phyloP scores from a whole-genome alignment of 2,113 vertebrate genomes.

The Tor tambroides region DNA sequence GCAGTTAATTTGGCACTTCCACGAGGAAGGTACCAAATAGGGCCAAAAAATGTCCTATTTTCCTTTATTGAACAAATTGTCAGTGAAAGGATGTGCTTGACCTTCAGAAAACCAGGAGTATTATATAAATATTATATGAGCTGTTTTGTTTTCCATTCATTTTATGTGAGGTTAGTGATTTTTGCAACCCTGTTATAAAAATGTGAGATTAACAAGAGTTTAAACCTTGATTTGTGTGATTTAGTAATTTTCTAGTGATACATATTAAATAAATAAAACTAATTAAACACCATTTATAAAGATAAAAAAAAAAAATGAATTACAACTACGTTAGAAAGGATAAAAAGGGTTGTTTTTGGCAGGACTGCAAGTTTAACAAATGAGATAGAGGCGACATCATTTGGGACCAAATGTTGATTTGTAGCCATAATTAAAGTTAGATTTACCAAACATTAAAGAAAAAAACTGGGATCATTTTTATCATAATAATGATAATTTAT shows the following conservation, averaged over 20 bases:
- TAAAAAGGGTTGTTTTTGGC: background rate
- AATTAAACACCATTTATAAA: background rate
- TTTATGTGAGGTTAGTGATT: background rate
- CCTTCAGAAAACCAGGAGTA: background rate
- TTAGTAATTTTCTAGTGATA: background rate
- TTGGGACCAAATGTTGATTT: too few relatives aligned
- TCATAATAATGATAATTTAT: too few relatives aligned
- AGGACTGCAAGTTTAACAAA: background rate
- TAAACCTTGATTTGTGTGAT: background rate
- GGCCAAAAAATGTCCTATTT: background rate
- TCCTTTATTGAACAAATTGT: slow-evolving; percentile 6
- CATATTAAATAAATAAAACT: background rate
- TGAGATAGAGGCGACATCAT: too few relatives aligned
- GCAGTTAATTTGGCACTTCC: slow-evolving; percentile 48
- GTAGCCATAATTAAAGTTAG: too few relatives aligned
- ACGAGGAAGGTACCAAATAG: background rate
- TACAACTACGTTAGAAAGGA: background rate
- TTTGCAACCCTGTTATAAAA: background rate
- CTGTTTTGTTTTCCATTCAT: background rate
- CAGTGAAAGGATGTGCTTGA: background rate
- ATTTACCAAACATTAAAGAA: too few relatives aligned
- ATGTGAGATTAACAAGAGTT: background rate
- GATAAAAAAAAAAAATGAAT: background rate
- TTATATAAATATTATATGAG: slow-evolving; percentile 5
- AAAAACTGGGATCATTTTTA: too few relatives aligned